Conservation (phyloP, 2,113 vertebrate genomes). For the Phoenicopterus ruber region DNA sequence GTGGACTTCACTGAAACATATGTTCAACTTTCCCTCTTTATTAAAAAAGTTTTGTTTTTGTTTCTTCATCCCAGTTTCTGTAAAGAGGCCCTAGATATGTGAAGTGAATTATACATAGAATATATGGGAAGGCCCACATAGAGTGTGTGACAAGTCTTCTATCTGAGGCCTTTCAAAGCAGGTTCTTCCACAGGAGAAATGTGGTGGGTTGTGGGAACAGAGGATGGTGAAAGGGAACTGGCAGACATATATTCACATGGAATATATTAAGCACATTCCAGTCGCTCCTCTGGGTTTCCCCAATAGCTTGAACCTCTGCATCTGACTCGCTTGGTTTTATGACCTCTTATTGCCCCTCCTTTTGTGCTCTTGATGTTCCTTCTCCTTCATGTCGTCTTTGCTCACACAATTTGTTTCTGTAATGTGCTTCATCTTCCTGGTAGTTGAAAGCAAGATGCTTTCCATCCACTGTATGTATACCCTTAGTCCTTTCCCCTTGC, state of each 20-base stretch:
- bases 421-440: neutral
- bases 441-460: neutral
- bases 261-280: constrained; percentile 55
- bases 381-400: constrained; percentile 13
- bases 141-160: neutral
- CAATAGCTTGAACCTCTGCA: constrained; percentile 26
- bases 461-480: neutral
- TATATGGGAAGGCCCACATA: neutral
- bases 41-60: neutral
- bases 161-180: constrained; percentile 16
- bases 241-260: constrained; percentile 57
- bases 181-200: constrained; percentile 17
- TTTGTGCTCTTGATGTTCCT: constrained; percentile 35
- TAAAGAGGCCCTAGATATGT: neutral
- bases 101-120: neutral
- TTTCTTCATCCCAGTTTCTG: neutral
- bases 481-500: neutral
- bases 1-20: constrained; percentile 9
- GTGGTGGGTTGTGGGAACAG: constrained; percentile 23
- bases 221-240: constrained; percentile 45
- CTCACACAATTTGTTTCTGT: constrained; percentile 31
- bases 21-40: constrained; percentile 18
- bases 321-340: constrained; percentile 36
- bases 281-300: constrained; percentile 34
- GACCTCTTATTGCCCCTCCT: constrained; percentile 29